Conservation (phyloP, 2,113 vertebrate species). For the Passer montanus region DNA sequence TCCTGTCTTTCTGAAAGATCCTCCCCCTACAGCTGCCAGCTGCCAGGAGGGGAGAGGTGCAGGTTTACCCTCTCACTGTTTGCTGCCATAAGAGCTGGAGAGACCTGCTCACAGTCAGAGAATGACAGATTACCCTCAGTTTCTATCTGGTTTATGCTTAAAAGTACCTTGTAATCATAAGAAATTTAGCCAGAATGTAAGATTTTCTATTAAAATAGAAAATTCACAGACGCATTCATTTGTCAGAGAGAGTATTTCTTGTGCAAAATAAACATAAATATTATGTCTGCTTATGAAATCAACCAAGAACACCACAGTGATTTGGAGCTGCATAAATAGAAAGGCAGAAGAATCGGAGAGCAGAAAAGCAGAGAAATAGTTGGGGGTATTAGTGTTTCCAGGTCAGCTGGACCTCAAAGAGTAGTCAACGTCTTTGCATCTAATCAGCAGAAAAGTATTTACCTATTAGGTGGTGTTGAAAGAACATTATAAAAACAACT, state of each 20-base stretch:
- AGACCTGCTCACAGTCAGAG: not conserved
- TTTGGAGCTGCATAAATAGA: not conserved
- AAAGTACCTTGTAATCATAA: not conserved
- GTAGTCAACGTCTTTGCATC: not conserved
- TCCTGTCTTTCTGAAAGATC: not conserved
- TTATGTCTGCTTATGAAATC: not conserved
- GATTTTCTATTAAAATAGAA: not conserved
- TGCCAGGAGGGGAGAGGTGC: not conserved
- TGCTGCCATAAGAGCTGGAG: not conserved
- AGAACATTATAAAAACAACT: not conserved
- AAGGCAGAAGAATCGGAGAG: not conserved
- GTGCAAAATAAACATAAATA: not conserved
- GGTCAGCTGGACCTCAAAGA: not conserved
- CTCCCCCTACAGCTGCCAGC: not conserved
- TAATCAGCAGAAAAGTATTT: slow-evolving; percentile 3
- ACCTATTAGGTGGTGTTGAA: slow-evolving; percentile 5
- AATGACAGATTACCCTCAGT: not conserved
- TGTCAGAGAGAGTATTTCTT: not conserved
- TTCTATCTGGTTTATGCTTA: not conserved
- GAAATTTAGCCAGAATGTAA: not conserved
- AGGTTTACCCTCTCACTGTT: not conserved
- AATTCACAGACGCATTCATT: not conserved
- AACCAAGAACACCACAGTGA: not conserved
- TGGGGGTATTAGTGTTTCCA: not conserved
- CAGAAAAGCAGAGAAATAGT: not conserved